These are phyloP conservation scores for Acholoe squamosa DNA, from an alignment of 2,888 invertebrate genomes.

Conservation along the genomic window DNA sequence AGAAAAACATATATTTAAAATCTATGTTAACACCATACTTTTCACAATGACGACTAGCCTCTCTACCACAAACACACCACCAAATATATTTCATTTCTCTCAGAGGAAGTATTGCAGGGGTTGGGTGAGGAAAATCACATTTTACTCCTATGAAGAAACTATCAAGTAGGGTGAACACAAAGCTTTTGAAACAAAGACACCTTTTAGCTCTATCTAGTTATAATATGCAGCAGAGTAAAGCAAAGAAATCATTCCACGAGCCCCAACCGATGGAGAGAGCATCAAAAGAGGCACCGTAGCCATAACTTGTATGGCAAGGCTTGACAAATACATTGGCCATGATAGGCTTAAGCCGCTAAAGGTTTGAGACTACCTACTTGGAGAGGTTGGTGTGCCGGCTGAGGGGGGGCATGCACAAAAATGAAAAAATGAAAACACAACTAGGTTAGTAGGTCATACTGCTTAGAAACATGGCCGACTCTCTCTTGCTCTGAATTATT, in stretches of 20 bases:
- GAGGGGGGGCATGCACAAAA: slow-evolving; percentile 61
- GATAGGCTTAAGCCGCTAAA: slow-evolving; percentile 29
- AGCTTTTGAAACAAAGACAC: background rate
- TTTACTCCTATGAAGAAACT: background rate
- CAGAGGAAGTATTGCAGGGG: background rate
- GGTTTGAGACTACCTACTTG: slow-evolving; percentile 58
- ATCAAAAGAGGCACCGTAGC: slow-evolving; percentile 30
- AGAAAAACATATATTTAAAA: background rate
- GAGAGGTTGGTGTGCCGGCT: slow-evolving; percentile 60
- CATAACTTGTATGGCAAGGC: slow-evolving; percentile 3
- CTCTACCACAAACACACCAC: slow-evolving; percentile 48
- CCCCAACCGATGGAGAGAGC: slow-evolving; percentile 9
- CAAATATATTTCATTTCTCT: background rate
- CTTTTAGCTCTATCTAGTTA: slow-evolving; percentile 8
- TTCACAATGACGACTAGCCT: slow-evolving; percentile 51
- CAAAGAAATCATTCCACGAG: slow-evolving; percentile 24
- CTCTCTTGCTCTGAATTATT: background rate
- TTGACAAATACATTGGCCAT: slow-evolving; percentile 38
- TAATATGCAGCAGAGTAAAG: slow-evolving; percentile 16
- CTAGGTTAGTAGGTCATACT: slow-evolving; percentile 60
- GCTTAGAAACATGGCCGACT: slow-evolving; percentile 22
- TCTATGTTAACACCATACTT: slow-evolving; percentile 32
- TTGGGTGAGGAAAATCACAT: background rate
- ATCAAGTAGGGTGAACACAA: background rate
- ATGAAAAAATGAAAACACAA: slow-evolving; percentile 60